Evolutionary conservation across 2,888 invertebrate genomes (phyloP).

Genomic region (Panzeria rudis): DNA sequence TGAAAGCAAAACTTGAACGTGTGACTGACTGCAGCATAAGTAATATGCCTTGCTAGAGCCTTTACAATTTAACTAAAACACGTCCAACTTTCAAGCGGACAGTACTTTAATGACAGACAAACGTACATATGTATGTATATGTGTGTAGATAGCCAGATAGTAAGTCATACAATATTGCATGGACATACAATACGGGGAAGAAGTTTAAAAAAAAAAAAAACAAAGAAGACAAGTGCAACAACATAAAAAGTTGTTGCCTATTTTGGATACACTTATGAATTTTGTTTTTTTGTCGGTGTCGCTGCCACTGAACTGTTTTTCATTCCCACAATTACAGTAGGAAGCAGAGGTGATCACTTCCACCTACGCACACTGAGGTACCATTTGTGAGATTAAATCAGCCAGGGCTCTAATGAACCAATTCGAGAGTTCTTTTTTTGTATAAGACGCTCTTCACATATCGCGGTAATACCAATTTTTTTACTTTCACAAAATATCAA

Average conservation of each 20-base stretch:
- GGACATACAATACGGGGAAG: constrained; percentile 24
- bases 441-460: too few relatives aligned
- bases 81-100: constrained; percentile 6
- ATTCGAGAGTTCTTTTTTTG: too few relatives aligned
- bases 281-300: constrained; percentile 47
- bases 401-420: too few relatives aligned
- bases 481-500: too few relatives aligned
- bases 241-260: constrained; percentile 53
- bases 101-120: not conserved
- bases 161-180: constrained; percentile 42
- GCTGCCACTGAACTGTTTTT: constrained; percentile 33
- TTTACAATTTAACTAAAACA: not conserved
- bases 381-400: too few relatives aligned
- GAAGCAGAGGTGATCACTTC: not conserved
- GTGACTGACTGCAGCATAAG: too few relatives aligned
- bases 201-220: constrained; percentile 11
- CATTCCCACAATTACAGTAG: constrained; percentile 34
- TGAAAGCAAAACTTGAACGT: too few relatives aligned
- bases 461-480: too few relatives aligned
- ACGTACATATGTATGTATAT: not conserved
- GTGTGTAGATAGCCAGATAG: not conserved
- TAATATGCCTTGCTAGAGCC: too few relatives aligned
- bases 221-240: constrained; percentile 60
- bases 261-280: constrained; percentile 42
- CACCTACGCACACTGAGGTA: too few relatives aligned